Evolutionary conservation across 2,888 invertebrate genomes (phyloP), one percentile per base, ranked within the genome.

Genomic region (Iselma pallidipennis): DNA sequence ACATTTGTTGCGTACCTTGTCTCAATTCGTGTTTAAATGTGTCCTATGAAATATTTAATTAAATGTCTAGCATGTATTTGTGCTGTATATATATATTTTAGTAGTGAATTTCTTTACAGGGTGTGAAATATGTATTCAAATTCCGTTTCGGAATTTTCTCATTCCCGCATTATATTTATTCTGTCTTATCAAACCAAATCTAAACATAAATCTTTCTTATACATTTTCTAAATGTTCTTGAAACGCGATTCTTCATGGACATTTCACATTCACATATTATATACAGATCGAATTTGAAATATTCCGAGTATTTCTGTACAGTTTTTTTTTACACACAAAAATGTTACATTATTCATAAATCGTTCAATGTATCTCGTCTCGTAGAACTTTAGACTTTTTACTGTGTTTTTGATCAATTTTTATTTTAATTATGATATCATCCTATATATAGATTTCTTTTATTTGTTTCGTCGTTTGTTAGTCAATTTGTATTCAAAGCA

Each of bases 401-500:
- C 55, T 59, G 29, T 49, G n/a, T 26, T 6, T 26, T 14, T 53
- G 53, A 58, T 58, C 48, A 48, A 16, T 57, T 49, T 33, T 54
- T 19, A 26, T 12, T n/a, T 28, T 14, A 37, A 37, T 48, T 23
- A 23, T n/a, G 19, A 48, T 52, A 45, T 52, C 19, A 52, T 52
- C 28, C 26, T 21, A 51, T 52, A 58, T 58, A 48, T 51, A n/a
- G 19, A 45, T 28, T 58, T 21, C 16, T 45, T 26, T 25, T 16
- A 48, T 26, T 45, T 42, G n/a, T 14, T 45, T 26, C 45, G 19
- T 28, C 31, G 49, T 57, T 57, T 53, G 37, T 49, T 45, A 31
- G 31, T 33, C 14, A 49, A 57, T 61, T 61, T 57, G 54, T 61
- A 61, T 61, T 61, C 61, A 55, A 57, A 57, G 31, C 21, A 33